Conservation (phyloP, 64 coral and sea anemone species). For the Acropora tenuis region DNA sequence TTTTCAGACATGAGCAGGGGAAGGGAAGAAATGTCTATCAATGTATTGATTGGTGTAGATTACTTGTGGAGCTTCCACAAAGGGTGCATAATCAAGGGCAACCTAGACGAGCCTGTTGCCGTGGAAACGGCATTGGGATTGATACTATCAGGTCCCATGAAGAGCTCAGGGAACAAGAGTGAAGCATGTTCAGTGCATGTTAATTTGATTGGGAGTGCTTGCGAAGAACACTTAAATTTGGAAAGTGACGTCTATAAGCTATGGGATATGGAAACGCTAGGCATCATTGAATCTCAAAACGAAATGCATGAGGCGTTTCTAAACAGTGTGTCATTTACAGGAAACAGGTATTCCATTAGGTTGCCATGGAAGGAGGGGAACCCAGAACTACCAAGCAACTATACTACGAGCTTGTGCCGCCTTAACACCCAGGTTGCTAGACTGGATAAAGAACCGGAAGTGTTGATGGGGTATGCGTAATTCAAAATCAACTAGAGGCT, state of each 20-base stretch:
- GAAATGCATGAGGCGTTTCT: constrained; percentile 41
- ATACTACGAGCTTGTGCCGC: constrained; percentile 4
- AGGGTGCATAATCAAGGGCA: background rate
- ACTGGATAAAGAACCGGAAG: constrained; percentile 20
- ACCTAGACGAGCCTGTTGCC: constrained; percentile 27
- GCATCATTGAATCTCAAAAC: background rate
- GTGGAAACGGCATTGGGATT: constrained; percentile 39
- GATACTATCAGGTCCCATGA: constrained; percentile 42
- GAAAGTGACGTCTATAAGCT: background rate
- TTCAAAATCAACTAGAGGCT: background rate
- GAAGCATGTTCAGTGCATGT: background rate
- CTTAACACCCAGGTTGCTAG: constrained; percentile 7
- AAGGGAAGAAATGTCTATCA: background rate
- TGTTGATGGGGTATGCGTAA: background rate
- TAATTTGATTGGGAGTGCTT: background rate
- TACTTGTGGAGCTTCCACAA: constrained; percentile 45
- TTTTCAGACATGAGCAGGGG: constrained; percentile 17
- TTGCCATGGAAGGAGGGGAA: constrained; percentile 8
- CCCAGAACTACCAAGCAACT: background rate
- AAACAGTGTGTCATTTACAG: background rate
- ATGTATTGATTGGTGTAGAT: constrained; percentile 10
- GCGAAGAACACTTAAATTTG: background rate
- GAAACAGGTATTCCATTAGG: constrained; percentile 23
- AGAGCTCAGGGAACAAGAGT: background rate
- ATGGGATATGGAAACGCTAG: constrained; percentile 40